Evolutionary conservation across 2,888 invertebrate genomes (phyloP), one percentile per base, ranked within the genome.

Genomic region (Oxystoma pomonae): DNA sequence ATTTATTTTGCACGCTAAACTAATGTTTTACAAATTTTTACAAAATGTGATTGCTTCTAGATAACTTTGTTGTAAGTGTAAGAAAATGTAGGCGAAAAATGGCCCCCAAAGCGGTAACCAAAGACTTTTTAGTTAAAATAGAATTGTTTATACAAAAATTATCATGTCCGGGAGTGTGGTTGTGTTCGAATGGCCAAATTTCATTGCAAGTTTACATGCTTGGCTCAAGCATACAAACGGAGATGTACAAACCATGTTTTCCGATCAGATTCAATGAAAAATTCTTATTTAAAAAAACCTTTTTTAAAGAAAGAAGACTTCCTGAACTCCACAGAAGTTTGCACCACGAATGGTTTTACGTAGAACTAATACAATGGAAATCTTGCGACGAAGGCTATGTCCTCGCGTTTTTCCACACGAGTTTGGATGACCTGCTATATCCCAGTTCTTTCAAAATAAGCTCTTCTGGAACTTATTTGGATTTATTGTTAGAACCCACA

Each of bases 141-240:
- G 84, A 86, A 80, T 76, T 87, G 61, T 81, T 83, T 70, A 73
- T 87, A 51, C 84, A 86, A 75, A 84, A 90, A 90, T 85, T 92
- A 21, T 87, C 90, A 62, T 92, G 92, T 77, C 92, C 92, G n/a
- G 93, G 93, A 35, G 92, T 92, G 16, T 92, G 91, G 90, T 80
- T 93, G 22, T 91, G 91, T 73, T 88, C 90, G 66, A 88, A 88
- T 77, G 92, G 92, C n/a, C 86, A 87, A 73, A 84, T 90, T 7
- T 88, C 89, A 5, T 80, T 92, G 20, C 86, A 87, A 67, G 82
- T 92, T 50, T 86, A 84, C 69, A 83, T 89, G 59, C 82, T 93
- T 56, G 89, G 88, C 53, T 87, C 87, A 35, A 86, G 85, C 71
- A 85, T 87, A 67, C 87, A 89, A 76, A 91, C 92, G 5, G 84